Percentiles rank a stretch among this genome's conserved stretches.
These are phyloP conservation scores for Rotaria magnacalcarata DNA, from an alignment of 2,888 invertebrate genomes.

Conservation along the genomic window DNA sequence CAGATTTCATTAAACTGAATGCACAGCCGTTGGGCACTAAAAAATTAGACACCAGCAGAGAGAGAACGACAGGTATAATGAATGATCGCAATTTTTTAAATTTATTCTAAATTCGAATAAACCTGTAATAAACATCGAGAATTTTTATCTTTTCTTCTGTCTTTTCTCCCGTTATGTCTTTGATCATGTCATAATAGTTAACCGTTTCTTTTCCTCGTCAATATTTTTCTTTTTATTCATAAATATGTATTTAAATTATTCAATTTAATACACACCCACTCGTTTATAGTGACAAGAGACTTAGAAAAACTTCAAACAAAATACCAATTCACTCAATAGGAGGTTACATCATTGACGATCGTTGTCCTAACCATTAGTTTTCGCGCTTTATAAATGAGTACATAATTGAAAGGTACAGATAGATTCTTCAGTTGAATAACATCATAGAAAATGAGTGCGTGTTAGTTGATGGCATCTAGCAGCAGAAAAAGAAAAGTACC, in stretches of 20 bases:
- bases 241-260: not conserved
- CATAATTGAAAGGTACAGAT: conserved; percentile 15
- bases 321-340: not conserved
- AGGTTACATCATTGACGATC: not conserved
- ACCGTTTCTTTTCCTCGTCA: not conserved
- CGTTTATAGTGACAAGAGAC: not conserved
- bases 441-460: not conserved
- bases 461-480: not conserved
- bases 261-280: not conserved
- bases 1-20: not conserved
- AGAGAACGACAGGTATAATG: not conserved
- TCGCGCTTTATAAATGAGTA: conserved; percentile 2
- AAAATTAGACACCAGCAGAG: conserved; percentile 13
- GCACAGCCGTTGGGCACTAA: conserved; percentile 20
- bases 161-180: not conserved
- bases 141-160: not conserved
- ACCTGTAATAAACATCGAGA: not conserved
- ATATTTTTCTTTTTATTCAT: not conserved
- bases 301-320: not conserved
- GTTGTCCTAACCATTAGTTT: not conserved
- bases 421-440: conserved; percentile 18
- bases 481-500: too few species aligned
- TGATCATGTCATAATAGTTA: not conserved
- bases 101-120: not conserved
- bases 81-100: not conserved